Evolutionary conservation across 2,113 vertebrate genomes (phyloP).

Genomic region (Numenius arquata): DNA sequence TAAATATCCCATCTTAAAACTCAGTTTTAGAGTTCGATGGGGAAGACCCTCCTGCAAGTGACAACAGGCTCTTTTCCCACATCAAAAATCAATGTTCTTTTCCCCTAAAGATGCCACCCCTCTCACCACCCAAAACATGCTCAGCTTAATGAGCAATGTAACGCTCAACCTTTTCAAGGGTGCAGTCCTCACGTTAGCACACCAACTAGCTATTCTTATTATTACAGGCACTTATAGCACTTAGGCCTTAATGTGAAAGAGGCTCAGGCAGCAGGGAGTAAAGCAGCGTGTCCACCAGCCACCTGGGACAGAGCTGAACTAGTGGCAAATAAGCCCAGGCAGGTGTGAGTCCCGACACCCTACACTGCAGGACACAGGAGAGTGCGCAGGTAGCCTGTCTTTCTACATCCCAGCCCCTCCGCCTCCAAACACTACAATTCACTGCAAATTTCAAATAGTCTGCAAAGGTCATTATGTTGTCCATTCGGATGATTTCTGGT

Average conservation of each 20-base stretch:
- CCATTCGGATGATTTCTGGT: background rate
- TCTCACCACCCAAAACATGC: background rate
- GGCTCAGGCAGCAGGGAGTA: background rate
- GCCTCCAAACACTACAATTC: background rate
- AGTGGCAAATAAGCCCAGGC: background rate
- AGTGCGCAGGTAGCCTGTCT: fast-evolving
- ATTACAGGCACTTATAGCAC: background rate
- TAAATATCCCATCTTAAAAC: background rate
- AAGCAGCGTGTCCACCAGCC: background rate
- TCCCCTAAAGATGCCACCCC: background rate
- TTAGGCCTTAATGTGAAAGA: background rate
- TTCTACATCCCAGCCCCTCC: background rate
- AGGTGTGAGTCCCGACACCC: background rate
- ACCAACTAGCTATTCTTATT: background rate
- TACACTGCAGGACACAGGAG: background rate
- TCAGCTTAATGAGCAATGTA: background rate
- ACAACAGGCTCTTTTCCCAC: background rate
- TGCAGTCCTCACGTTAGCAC: background rate
- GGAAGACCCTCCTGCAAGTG: background rate
- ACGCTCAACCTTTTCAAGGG: background rate
- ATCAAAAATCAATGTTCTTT: background rate
- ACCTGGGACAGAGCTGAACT: background rate
- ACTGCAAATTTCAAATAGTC: background rate
- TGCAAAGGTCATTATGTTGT: background rate
- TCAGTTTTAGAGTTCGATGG: background rate